phyloP scores from a whole-genome alignment of 2,797 vertebrate species.

The Phoebastria nigripes region DNA sequence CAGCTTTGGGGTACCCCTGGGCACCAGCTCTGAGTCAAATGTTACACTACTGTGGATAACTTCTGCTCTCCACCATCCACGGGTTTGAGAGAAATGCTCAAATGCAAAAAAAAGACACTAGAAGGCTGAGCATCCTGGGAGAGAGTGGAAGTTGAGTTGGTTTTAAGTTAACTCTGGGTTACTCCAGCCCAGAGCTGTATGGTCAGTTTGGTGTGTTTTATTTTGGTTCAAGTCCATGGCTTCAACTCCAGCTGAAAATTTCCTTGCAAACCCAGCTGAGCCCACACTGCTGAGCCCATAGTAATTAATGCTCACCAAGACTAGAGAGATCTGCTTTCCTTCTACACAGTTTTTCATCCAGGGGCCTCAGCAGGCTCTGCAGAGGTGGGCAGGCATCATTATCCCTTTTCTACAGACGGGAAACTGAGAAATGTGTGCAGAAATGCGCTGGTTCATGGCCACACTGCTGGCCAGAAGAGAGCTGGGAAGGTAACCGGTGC shows the following conservation, averaged over 20 bases:
- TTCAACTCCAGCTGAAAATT: background rate
- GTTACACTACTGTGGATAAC: background rate
- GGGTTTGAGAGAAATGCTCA: rapidly evolving
- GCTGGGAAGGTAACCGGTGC: background rate
- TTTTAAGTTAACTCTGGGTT: background rate
- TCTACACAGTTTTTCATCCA: background rate
- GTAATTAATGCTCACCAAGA: background rate
- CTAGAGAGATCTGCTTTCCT: background rate
- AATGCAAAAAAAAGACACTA: background rate
- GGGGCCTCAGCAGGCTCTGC: rapidly evolving
- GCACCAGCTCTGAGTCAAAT: background rate
- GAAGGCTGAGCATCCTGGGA: background rate
- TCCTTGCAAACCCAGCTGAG: background rate
- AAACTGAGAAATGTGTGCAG: background rate
- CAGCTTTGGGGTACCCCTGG: background rate
- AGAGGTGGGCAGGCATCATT: too few species aligned
- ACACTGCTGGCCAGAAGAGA: background rate
- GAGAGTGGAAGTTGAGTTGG: background rate
- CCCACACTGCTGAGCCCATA: background rate
- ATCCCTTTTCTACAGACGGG: background rate
- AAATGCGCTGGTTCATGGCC: background rate
- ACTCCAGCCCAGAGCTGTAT: too few species aligned
- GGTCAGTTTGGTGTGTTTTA: background rate
- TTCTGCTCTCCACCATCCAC: background rate
- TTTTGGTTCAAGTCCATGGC: background rate